Evolutionary conservation across 2,113 vertebrate genomes (phyloP).

Genomic region (Holacanthus passer): DNA sequence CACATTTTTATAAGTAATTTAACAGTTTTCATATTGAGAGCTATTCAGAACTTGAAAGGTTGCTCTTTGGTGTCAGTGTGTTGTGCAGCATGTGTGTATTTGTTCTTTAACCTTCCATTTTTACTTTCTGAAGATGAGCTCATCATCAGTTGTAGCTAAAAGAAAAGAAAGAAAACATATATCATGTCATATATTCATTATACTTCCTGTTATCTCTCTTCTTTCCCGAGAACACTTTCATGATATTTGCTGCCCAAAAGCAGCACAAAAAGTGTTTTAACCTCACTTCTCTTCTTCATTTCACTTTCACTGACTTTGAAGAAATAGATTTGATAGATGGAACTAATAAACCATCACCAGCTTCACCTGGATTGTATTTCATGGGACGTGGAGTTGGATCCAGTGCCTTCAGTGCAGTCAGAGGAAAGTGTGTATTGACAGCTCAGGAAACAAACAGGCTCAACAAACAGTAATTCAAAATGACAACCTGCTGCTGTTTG

Average conservation of each 20-base stretch:
- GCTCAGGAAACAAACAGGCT: background rate
- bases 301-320: background rate
- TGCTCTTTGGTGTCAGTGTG: too few relatives aligned
- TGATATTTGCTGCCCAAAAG: background rate
- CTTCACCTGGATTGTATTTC: constrained; percentile 10
- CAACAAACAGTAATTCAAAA: background rate
- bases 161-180: background rate
- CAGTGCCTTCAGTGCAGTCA: background rate
- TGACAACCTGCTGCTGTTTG: background rate
- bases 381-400: background rate
- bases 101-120: constrained; percentile 13
- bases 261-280: background rate
- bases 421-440: background rate
- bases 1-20: constrained; percentile 5
- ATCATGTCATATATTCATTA: background rate
- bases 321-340: background rate
- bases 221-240: background rate
- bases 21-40: background rate
- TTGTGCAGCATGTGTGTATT: background rate
- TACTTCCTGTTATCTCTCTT: background rate
- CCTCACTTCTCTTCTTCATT: background rate
- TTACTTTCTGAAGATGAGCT: constrained; percentile 43
- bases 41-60: background rate
- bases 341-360: constrained; percentile 1
- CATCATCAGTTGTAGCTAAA: constrained; percentile 11